phyloP scores from a whole-genome alignment of 2,888 invertebrate genomes.

The Cosmorhoe ocellata region DNA sequence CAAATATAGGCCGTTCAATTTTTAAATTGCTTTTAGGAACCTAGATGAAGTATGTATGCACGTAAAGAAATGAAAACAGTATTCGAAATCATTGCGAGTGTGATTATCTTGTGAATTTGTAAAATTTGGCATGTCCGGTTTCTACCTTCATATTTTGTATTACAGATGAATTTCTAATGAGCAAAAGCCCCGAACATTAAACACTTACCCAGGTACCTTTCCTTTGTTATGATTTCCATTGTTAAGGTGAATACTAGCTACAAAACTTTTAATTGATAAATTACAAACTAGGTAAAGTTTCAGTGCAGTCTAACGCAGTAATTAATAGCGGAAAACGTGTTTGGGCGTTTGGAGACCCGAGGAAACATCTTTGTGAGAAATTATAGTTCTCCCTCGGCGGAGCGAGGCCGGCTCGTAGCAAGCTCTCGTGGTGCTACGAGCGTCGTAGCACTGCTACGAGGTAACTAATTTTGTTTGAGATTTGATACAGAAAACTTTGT shows the following conservation, averaged over 20 bases:
- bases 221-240: slow-evolving; percentile 12
- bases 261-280: slow-evolving; percentile 33
- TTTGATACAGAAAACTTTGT: background rate
- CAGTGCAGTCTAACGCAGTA: slow-evolving; percentile 28
- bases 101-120: too few species aligned
- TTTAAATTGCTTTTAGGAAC: too few species aligned
- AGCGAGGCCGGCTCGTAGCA: background rate
- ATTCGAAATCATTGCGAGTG: too few species aligned
- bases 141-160: too few species aligned
- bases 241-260: slow-evolving; percentile 12
- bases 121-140: too few species aligned
- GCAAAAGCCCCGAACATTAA: background rate
- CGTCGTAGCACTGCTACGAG: background rate
- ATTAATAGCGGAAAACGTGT: slow-evolving; percentile 32
- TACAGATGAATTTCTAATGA: background rate
- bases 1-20: too few species aligned
- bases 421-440: background rate
- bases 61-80: too few species aligned
- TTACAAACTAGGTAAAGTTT: slow-evolving; percentile 26
- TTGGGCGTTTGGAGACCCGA: slow-evolving; percentile 28
- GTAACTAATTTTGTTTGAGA: background rate
- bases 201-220: background rate
- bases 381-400: slow-evolving; percentile 10
- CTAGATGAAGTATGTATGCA: too few species aligned
- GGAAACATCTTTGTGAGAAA: slow-evolving; percentile 15